These are phyloP conservation scores for Numenius arquata DNA, from an alignment of 2,113 vertebrate genomes.

Conservation along the genomic window DNA sequence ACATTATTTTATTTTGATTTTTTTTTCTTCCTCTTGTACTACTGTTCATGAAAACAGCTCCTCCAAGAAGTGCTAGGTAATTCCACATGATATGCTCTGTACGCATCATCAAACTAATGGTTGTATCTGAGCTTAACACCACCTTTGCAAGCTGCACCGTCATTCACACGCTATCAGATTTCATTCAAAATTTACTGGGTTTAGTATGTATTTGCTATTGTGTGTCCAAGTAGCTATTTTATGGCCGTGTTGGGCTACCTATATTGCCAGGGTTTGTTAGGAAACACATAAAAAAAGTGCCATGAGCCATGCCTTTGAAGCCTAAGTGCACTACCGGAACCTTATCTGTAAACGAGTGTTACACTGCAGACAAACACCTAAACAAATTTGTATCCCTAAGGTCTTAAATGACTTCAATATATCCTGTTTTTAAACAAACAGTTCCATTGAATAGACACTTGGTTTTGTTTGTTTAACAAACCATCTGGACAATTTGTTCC, in stretches of 20 bases:
- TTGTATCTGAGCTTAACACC: background rate
- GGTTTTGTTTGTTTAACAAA: background rate
- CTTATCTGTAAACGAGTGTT: background rate
- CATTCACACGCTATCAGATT: background rate
- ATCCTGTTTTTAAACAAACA: background rate
- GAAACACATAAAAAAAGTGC: background rate
- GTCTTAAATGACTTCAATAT: background rate
- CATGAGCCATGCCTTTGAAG: background rate
- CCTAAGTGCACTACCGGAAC: background rate
- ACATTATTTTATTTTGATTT: background rate
- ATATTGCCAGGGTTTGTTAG: background rate
- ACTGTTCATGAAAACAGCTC: background rate
- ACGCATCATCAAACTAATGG: background rate
- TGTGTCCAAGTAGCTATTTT: background rate
- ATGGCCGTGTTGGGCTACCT: background rate
- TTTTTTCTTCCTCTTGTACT: background rate
- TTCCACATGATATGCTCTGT: background rate
- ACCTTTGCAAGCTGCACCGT: background rate
- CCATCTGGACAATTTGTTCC: background rate
- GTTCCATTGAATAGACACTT: background rate
- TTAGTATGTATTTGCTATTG: background rate
- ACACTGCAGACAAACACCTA: background rate
- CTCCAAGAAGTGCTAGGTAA: background rate
- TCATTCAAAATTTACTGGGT: background rate
- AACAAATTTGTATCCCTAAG: background rate